Conservation (phyloP, 2,888 invertebrate species). For the Cataglyphis cursor region DNA sequence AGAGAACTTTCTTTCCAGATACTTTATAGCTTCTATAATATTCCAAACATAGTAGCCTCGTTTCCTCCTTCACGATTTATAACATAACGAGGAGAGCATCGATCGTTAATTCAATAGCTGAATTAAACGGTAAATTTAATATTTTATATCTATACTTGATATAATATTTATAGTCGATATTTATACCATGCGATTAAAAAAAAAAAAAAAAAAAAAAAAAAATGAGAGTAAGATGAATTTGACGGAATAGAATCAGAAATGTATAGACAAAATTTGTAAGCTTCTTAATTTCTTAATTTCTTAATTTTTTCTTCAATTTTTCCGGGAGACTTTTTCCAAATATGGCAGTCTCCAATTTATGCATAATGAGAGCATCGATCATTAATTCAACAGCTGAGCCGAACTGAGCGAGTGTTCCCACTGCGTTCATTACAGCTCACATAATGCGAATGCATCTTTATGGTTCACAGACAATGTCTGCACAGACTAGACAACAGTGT, state of each 20-base stretch:
- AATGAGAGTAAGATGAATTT: not conserved
- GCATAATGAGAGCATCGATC: not conserved
- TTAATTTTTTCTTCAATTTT: not conserved
- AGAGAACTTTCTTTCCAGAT: slow-evolving; percentile 3
- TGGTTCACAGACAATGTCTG: slow-evolving; percentile 8
- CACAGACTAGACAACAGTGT: slow-evolving; percentile 35
- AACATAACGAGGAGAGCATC: not conserved
- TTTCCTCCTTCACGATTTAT: not conserved
- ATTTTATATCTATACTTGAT: not conserved
- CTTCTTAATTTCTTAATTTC: not conserved
- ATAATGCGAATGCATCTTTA: slow-evolving; percentile 31
- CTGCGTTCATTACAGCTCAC: slow-evolving; percentile 1
- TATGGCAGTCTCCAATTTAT: not conserved
- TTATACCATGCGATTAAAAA: not conserved
- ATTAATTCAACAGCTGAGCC: slow-evolving; percentile 27
- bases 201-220: not conserved
- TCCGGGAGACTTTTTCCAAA: not conserved
- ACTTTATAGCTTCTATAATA: slow-evolving; percentile 10
- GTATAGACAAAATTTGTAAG: not conserved
- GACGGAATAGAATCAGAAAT: not conserved
- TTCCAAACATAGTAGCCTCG: not conserved
- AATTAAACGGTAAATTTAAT: slow-evolving; percentile 14
- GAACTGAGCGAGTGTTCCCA: not conserved
- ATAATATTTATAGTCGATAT: not conserved
- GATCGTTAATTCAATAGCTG: slow-evolving; percentile 24